Evolutionary conservation across 2,113 vertebrate genomes (phyloP), one percentile per base, ranked within the genome.

Genomic region (Trogon surrucura): DNA sequence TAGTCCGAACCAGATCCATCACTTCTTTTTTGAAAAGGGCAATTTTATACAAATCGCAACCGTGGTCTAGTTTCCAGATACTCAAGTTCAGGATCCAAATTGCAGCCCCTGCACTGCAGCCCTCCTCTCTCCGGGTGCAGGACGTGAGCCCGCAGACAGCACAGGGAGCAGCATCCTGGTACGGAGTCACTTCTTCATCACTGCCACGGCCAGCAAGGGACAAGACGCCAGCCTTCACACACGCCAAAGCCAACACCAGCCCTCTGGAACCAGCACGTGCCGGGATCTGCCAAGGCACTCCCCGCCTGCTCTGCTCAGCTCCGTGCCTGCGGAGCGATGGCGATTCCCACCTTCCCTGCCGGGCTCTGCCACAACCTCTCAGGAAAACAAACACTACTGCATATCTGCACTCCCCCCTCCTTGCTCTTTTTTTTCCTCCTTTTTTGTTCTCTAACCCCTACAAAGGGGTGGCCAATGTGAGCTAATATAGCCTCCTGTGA

Each of bases 211-310:
- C 64, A 90, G 30, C 5, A 0, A 80, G 47, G 47, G 30, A 73
- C 36, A 34, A 14, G 72, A 19, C 60, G 32, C 22, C 26, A 44
- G n/a, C 41, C 54, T 61, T 41, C 65, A 50, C 64, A 25, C 15
- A 9, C 53, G 10, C 30, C n/a, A 18, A 9, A 53, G n/a, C 41
- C 32, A 56, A 0, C 4, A 30, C 7, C 0, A 18, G 17, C 22
- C 26, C 61, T 56, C 34, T 61, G 66, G 38, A 73, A 58, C 41
- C 69, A 44, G 25, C 15, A 22, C 1, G 4, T 47, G 25, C 83
- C 80, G 83, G 50, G 47, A 81, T 20, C 60, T 58, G 19, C 29
- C 10, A 47, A 50, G 64, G 11, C n/a, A n/a, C 26, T 53, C 4
- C 21, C 67, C 17, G 30, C 47, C 60, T 26, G 25, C 44, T 62